A percentile compares a stretch with the other conserved stretches of the same genome.
phyloP scores from a whole-genome alignment of 2,113 vertebrate genomes.

The Melanotaenia duboulayi region DNA sequence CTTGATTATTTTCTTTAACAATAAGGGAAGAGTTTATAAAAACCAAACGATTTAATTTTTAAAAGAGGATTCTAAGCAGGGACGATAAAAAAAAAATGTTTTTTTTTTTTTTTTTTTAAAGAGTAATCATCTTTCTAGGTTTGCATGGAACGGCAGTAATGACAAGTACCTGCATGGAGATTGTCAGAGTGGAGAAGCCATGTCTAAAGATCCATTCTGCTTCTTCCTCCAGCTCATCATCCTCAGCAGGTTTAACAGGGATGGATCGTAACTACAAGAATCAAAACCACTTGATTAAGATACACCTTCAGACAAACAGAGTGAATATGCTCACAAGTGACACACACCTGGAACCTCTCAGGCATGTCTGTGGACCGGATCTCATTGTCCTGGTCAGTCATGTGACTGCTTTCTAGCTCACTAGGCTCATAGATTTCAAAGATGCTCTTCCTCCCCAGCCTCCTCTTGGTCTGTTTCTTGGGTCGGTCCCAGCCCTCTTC shows the following conservation, averaged over 20 bases:
- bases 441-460: constrained; percentile 94
- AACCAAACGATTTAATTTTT: too few species aligned
- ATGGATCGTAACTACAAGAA: constrained; percentile 88
- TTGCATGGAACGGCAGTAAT: accelerated
- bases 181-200: constrained; percentile 95
- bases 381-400: constrained; percentile 98
- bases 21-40: background rate
- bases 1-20: background rate
- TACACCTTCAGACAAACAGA: background rate
- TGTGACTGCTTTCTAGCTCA: constrained; percentile 97
- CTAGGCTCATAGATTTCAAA: constrained; percentile 99
- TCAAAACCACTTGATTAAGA: constrained; percentile 9
- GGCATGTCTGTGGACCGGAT: constrained; percentile 98
- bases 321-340: background rate
- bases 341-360: constrained; percentile 94
- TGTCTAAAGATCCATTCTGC: constrained; percentile 99
- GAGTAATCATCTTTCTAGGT: background rate
- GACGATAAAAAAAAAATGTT: background rate
- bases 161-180: constrained; percentile 92
- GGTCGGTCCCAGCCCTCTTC: constrained; percentile 94
- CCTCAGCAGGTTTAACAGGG: constrained; percentile 93
- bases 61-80: background rate
- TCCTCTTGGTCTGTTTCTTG: constrained; percentile 95
- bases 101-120: background rate
- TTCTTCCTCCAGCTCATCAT: constrained; percentile 97